Evolutionary conservation across 2,888 invertebrate genomes (phyloP).

Genomic region (Orthonevra nobilis): DNA sequence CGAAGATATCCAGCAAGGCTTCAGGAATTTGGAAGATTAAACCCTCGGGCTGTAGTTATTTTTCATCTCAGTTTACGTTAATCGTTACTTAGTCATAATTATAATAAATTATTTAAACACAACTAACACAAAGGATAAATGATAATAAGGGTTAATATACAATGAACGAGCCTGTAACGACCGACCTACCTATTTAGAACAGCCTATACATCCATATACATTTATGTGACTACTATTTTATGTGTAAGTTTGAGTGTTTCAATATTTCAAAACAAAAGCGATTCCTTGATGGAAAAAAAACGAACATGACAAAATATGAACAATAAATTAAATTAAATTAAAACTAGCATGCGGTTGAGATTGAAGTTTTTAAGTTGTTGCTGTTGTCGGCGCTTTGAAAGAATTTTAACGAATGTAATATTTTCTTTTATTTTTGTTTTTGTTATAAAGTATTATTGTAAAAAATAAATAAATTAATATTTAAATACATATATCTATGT

Average conservation of each 20-base stretch:
- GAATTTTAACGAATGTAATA: conserved; percentile 34
- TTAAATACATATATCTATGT: conserved; percentile 36
- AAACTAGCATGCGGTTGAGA: conserved; percentile 44
- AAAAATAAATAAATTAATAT: conserved; percentile 48
- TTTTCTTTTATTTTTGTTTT: conserved; percentile 40
- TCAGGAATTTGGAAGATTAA: conserved; percentile 98
- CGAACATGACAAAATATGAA: conserved; percentile 44
- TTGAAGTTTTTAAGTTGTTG: conserved; percentile 57
- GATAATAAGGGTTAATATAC: conserved; percentile 32
- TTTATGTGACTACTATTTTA: conserved; percentile 52
- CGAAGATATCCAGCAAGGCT: conserved; percentile 97
- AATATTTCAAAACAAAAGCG: conserved; percentile 36
- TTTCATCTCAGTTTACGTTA: conserved; percentile 67
- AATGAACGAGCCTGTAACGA: conserved; percentile 55
- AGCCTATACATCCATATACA: conserved; percentile 40
- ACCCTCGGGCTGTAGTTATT: conserved; percentile 41
- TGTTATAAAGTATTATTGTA: conserved; percentile 70
- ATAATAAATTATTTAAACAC: conserved; percentile 19
- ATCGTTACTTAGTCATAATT: conserved; percentile 67
- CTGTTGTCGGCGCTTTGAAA: conserved; percentile 51
- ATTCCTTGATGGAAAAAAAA: conserved; percentile 48
- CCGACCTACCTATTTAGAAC: conserved; percentile 46
- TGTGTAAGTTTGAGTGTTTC: conserved; percentile 63
- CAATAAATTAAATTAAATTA: conserved; percentile 16
- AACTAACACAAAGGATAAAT: conserved; percentile 22